Conservation (phyloP, 2,888 invertebrate genomes). For the Dexiosoma caninum region DNA sequence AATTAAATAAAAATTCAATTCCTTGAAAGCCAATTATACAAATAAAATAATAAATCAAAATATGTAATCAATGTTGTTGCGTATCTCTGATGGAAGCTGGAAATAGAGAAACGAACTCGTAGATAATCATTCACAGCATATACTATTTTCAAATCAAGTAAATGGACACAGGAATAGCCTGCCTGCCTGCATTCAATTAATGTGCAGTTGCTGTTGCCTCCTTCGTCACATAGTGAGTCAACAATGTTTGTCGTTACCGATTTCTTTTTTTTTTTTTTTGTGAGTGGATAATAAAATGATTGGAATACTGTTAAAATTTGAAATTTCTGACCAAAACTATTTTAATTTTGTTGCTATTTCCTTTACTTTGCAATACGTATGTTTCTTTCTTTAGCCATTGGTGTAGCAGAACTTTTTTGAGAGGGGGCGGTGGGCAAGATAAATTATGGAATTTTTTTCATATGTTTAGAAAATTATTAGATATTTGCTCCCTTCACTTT, state of each 20-base stretch:
- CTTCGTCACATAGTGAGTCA: background rate
- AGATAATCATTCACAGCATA: constrained; percentile 3
- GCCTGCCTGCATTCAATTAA: background rate
- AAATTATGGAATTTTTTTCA: too few relatives aligned
- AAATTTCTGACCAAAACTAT: constrained; percentile 37
- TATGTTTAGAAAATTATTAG: too few relatives aligned
- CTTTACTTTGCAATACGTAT: background rate
- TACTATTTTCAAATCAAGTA: background rate
- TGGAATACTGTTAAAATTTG: constrained; percentile 55
- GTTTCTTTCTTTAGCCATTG: background rate
- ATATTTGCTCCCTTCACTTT: too few relatives aligned
- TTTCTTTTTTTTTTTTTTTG: background rate
- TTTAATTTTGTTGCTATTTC: constrained; percentile 17
- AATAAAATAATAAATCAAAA: constrained; percentile 61
- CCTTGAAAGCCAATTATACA: constrained; percentile 57
- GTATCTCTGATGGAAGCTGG: background rate
- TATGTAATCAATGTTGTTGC: constrained; percentile 16
- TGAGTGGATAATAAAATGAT: constrained; percentile 33
- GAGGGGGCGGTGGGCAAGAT: too few relatives aligned
- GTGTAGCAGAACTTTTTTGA: background rate
- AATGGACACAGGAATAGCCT: background rate
- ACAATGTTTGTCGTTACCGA: background rate
- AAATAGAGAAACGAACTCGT: background rate
- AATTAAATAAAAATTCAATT: constrained; percentile 58
- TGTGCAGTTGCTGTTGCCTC: background rate